Base-by-base conservation (phyloP, 2,888 invertebrate species). In the Ptychoptera albimana region DNA sequence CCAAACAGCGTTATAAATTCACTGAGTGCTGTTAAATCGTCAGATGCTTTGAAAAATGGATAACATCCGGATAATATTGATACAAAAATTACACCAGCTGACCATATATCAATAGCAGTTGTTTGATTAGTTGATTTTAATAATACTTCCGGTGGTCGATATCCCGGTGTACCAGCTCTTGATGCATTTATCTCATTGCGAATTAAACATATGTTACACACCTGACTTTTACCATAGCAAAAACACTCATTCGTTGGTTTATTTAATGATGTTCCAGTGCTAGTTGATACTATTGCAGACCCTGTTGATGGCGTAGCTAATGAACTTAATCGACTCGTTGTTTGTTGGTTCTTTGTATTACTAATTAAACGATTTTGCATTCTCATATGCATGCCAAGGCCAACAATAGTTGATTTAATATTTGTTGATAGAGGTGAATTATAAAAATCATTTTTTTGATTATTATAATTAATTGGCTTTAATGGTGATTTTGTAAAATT, bases 21-120 rank as follows among this genome's bases (percentile, higher is more conserved):
- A 39, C 85, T 82, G 36, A 91, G 67, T 46, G 87, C 86, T 32
- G 81, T 72, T 49, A 76, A 67, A 58, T 85, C 84, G 63, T 86
- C 86, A 31, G 77, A 73, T 15, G 86, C 84, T 54, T 82, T 78
- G 61, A 91, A 85, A 63, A 91, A 82, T 43, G 87, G 87, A 67
- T 84, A 86, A 10, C 86, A 77, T 37, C 78, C 77, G 53, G 82
- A 80, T 34, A 91, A 69, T 51, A 86, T 72, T 42, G 79, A 78
- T 6, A 85, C 67, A 57, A 91, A 74, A 53, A 91, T 86, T 42
- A 91, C 81, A 46, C 91, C 91, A 37, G 77, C 76, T 41, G 91
- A 85, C 91, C 92, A 92, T 54, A 86, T 72, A 67, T 92, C 92
- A 51, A 92, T 83, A 48, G 83, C 84, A 55, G 84, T 80, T 31